A percentile compares a stretch with the other conserved stretches of the same genome.
Conservation (phyloP, 2,797 vertebrate genomes). For the Enteromius argenteus region DNA sequence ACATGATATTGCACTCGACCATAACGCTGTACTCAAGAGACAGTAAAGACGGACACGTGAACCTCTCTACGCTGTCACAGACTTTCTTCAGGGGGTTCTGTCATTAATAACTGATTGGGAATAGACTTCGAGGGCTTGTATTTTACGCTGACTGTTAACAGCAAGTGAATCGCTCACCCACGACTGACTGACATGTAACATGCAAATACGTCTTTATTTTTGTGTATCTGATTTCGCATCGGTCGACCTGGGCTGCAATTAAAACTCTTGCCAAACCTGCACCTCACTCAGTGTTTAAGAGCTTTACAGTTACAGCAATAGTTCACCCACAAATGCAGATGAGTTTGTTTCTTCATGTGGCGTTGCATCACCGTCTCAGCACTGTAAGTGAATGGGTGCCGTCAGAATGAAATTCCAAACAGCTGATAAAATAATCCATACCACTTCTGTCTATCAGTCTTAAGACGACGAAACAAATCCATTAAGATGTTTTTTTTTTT, state of each 20-base stretch:
- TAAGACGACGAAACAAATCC: background rate
- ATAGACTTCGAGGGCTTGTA: slow-evolving; percentile 12
- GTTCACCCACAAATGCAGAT: background rate
- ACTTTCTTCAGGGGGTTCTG: slow-evolving; percentile 10
- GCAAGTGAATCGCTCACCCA: slow-evolving; percentile 8
- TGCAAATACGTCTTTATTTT: slow-evolving; percentile 14
- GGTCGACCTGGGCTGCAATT: background rate
- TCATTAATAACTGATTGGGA: slow-evolving; percentile 6
- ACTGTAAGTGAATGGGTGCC: background rate
- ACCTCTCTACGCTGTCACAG: background rate
- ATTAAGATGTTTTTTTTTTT: background rate
- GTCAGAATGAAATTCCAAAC: background rate
- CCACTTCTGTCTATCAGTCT: background rate
- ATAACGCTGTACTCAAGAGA: slow-evolving; percentile 19
- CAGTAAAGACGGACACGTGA: background rate
- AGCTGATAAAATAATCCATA: background rate
- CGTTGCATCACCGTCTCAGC: background rate
- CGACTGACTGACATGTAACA: slow-evolving; percentile 35
- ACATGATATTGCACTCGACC: slow-evolving; percentile 19
- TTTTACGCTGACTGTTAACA: slow-evolving; percentile 52
- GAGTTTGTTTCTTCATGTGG: background rate
- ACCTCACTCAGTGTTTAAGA: background rate
- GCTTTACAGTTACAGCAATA: background rate
- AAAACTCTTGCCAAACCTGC: slow-evolving; percentile 11
- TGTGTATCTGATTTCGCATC: slow-evolving; percentile 11